Conservation (phyloP, 2,888 invertebrate genomes). For the Heliconius aoede region DNA sequence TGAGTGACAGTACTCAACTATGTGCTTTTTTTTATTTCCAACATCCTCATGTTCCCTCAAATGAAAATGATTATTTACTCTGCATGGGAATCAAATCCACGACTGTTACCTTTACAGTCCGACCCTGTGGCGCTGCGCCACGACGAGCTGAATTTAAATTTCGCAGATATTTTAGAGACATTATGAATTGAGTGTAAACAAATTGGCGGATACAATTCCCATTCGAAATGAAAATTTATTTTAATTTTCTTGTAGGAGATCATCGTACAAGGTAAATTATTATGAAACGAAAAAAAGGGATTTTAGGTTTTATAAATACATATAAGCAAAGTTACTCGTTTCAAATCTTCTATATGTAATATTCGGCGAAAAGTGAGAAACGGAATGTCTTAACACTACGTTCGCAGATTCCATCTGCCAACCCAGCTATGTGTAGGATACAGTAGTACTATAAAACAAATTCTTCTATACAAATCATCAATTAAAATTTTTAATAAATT, state of each 20-base stretch:
- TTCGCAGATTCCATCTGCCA: no score
- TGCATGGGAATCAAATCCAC: no score
- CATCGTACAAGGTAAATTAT: no score
- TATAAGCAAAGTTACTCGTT: neutral
- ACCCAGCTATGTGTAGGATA: no score
- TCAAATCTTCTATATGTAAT: neutral
- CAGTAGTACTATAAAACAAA: no score
- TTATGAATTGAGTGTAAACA: no score
- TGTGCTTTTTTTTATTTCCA: neutral
- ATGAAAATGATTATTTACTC: neutral
- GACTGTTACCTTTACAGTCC: neutral
- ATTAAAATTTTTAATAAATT: slow-evolving; percentile 6
- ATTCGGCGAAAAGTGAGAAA: neutral
- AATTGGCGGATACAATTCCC: no score
- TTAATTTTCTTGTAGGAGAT: no score
- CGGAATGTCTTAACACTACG: no score
- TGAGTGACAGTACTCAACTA: neutral
- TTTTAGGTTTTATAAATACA: neutral
- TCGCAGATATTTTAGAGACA: no score
- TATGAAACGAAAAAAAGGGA: neutral
- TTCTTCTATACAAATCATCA: neutral
- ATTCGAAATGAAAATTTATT: no score
- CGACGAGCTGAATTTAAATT: neutral
- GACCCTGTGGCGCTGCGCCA: neutral
- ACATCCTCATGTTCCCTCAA: no score